Base-by-base conservation (phyloP, 2,888 invertebrate genomes). In the Elegia similella region DNA sequence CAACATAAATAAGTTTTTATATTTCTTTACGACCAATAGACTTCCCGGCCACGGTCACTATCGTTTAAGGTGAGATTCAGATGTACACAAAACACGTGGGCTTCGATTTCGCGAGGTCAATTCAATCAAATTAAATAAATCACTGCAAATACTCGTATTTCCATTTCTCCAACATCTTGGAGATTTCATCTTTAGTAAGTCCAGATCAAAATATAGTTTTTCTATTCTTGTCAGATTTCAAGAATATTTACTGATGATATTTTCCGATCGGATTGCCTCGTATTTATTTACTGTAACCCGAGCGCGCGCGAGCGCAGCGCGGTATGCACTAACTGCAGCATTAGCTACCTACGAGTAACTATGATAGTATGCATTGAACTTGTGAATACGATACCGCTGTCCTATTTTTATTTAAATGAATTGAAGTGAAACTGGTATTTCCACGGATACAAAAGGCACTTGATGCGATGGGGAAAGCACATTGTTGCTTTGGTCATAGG, bases 321-420 rank as follows among this genome's bases (percentile, higher is more conserved):
- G 50, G 34, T 50, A 34, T 50, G 34, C 34, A 50, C 50, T 50
- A 34, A 50, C 34, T 34, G 34, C 50, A 50, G 17, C 50, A 34
- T 50, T 50, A 50, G 50, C 16, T 50, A 16, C 1, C 48, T 30
- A 50, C 38, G 30, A n/a, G n/a, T 46, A 10, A 23, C 46, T 46
- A 29, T 29, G 23, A 17, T 50, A 34, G 50, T 16, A 38, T 38
- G 38, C 34, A 38, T 17, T 50, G 50, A 34, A 50, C 50, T 50
- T 50, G 17, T 50, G 17, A 10, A 34, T 13, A 30, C n/a, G 50
- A 46, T n/a, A 46, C 23, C 10, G 23, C n/a, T 12, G 44, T 12
- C 15, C 46, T 23, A 46, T 46, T 46, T 46, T 23, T 46, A 17
- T 8, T 46, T 23, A 5, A 23, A 23, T 23, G 23, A 23, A 23